Percentiles rank a stretch among this genome's conserved stretches.
Conservation (phyloP, 2,888 invertebrate genomes). For the Hirtodrosophila confusa region DNA sequence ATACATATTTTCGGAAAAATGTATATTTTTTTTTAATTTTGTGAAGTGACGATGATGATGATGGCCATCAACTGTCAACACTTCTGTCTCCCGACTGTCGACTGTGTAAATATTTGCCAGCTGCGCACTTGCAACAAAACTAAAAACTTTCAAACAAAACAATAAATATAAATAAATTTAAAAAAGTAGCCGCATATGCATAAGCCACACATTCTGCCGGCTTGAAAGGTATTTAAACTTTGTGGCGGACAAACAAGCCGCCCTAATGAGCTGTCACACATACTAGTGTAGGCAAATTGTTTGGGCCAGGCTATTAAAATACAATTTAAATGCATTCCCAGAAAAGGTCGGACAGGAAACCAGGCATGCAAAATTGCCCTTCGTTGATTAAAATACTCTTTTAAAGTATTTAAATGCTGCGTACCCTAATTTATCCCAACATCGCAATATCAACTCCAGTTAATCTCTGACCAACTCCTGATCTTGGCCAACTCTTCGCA, state of each 20-base stretch:
- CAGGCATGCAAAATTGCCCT: too few species aligned
- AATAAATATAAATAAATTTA: slow-evolving; percentile 9
- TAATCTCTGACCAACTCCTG: neutral
- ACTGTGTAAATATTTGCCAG: slow-evolving; percentile 66
- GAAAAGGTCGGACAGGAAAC: slow-evolving; percentile 23
- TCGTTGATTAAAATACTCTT: slow-evolving; percentile 4
- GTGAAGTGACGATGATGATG: slow-evolving; percentile 42
- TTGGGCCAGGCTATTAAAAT: slow-evolving; percentile 34
- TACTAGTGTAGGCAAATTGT: slow-evolving; percentile 12
- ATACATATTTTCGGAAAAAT: slow-evolving; percentile 10
- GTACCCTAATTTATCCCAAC: slow-evolving; percentile 4
- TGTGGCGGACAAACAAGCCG: slow-evolving; percentile 9
- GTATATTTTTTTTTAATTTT: slow-evolving; percentile 14
- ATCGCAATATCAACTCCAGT: neutral
- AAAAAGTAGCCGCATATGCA: slow-evolving; percentile 31
- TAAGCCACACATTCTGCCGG: slow-evolving; percentile 15
- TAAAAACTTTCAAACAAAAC: slow-evolving; percentile 13
- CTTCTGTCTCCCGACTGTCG: slow-evolving; percentile 35
- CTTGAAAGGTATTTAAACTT: slow-evolving; percentile 36
- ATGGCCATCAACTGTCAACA: slow-evolving; percentile 71
- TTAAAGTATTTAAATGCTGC: slow-evolving; percentile 3
- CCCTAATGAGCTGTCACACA: slow-evolving; percentile 35
- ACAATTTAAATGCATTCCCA: slow-evolving; percentile 17
- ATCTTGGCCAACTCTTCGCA: too few species aligned
- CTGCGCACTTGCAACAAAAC: slow-evolving; percentile 53